Percentiles rank a stretch among this genome's conserved stretches.
phyloP scores from a whole-genome alignment of 2,888 invertebrate species.

The Leucoptera coffeella region DNA sequence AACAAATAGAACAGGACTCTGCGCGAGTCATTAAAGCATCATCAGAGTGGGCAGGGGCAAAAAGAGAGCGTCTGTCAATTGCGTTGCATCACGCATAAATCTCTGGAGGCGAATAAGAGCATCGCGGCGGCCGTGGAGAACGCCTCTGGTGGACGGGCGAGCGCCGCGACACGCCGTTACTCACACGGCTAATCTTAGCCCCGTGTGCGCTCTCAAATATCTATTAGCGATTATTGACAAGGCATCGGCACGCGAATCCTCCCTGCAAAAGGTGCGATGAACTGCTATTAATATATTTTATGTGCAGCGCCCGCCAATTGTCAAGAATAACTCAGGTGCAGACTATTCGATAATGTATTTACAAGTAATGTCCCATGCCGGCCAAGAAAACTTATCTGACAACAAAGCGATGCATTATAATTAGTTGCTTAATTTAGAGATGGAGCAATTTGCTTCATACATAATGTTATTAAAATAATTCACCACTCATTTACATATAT shows the following conservation, averaged over 20 bases:
- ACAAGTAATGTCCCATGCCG: too few species aligned
- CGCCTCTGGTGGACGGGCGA: conserved; percentile 18
- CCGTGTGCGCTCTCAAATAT: conserved; percentile 53
- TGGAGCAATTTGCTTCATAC: too few species aligned
- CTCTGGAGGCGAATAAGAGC: conserved; percentile 44
- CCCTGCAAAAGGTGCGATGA: conserved; percentile 45
- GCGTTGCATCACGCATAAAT: conserved; percentile 40
- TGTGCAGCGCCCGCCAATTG: conserved; percentile 23
- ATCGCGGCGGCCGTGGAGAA: conserved; percentile 2
- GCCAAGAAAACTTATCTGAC: too few species aligned
- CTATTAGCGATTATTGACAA: conserved; percentile 54
- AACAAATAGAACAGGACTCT: neutral
- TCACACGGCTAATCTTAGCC: conserved; percentile 46
- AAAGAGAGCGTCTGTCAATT: conserved; percentile 38
- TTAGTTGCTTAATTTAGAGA: too few species aligned
- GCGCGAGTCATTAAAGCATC: too few species aligned
- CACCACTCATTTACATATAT: too few species aligned
- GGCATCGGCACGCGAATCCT: conserved; percentile 49
- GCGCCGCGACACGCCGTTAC: conserved; percentile 25
- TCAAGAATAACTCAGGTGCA: conserved; percentile 3
- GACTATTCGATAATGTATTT: too few species aligned
- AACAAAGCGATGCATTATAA: too few species aligned
- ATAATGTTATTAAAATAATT: too few species aligned
- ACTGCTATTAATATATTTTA: conserved; percentile 49
- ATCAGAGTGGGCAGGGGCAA: too few species aligned